Base-by-base conservation (phyloP, 2,888 invertebrate genomes). In the Bellardia pandia region DNA sequence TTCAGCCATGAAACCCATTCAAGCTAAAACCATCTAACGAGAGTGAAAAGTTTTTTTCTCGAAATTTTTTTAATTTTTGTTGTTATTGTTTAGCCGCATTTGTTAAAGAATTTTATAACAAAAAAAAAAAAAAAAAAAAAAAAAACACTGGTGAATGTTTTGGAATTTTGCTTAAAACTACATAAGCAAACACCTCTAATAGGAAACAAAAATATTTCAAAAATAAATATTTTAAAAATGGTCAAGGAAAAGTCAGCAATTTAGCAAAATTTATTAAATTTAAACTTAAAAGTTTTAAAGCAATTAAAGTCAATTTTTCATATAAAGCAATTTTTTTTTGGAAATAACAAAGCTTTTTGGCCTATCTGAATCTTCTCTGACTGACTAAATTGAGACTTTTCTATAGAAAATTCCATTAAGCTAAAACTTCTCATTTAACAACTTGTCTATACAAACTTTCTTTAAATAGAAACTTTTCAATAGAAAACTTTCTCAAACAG, bases 1-100 rank as follows among this genome's bases (percentile, higher is more conserved):
- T 85, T 75, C 79, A 85, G 75, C 85, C 79, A 85, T 85, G 68
- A 80, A 85, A 76, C 60, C 69, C 45, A 79, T 85, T 85, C 78
- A 85, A 85, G 79, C 79, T 68, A 62, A 75, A 80, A 75, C 75
- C 75, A 76, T 62, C 62, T 80, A 85, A 85, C 75, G 62, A 85
- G 75, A 85, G 62, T 75, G 53, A 66, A 79, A 75, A 69, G 16
- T 53, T 51, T 74, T 74, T 72, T 58, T 51, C n/a, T 68, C 48
- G 14, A 30, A 45, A 37, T 45, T 76, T 60, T 16, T 62, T 68
- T n/a, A 16, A 62, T 72, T 30, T 30, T 64, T 78, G 3, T 60
- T 75, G 69, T 48, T 71, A 45, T 77, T 83, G 60, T 64, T 77
- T 56, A 68, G 81, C 75, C 74, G 74, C 56, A 74, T 66, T 81